These are phyloP conservation scores for Melanotaenia boesemani DNA, from an alignment of 2,797 vertebrate genomes.

Conservation along the genomic window DNA sequence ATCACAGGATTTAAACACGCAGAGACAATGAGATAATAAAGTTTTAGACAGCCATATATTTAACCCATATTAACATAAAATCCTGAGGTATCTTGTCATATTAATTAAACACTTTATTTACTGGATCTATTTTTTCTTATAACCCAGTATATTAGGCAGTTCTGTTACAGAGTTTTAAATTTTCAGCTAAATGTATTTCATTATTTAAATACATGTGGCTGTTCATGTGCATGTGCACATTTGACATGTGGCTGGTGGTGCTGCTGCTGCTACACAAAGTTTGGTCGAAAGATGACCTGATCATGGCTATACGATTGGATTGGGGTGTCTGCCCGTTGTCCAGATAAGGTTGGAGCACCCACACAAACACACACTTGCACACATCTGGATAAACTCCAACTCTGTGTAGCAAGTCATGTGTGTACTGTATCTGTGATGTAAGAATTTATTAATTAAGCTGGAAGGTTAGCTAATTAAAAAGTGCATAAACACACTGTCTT, in stretches of 20 bases:
- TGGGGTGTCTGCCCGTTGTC: conserved; percentile 29
- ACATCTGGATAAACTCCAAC: conserved; percentile 19
- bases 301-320: too few species aligned
- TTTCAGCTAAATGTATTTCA: too few species aligned
- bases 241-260: too few species aligned
- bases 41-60: neutral
- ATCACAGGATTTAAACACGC: neutral
- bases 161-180: too few species aligned
- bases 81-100: neutral
- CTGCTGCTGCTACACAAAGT: too few species aligned
- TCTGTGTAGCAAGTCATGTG: neutral
- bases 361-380: conserved; percentile 23
- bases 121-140: too few species aligned
- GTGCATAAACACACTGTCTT: neutral
- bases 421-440: neutral
- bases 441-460: neutral
- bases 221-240: too few species aligned
- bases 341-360: conserved; percentile 40
- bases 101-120: too few species aligned
- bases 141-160: too few species aligned
- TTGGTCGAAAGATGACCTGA: too few species aligned
- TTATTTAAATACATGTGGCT: neutral
- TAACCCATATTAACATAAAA: neutral
- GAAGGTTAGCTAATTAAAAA: neutral
- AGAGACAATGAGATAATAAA: neutral